Base-by-base conservation (phyloP, 2,888 invertebrate species). In the Drosophila mettleri region DNA sequence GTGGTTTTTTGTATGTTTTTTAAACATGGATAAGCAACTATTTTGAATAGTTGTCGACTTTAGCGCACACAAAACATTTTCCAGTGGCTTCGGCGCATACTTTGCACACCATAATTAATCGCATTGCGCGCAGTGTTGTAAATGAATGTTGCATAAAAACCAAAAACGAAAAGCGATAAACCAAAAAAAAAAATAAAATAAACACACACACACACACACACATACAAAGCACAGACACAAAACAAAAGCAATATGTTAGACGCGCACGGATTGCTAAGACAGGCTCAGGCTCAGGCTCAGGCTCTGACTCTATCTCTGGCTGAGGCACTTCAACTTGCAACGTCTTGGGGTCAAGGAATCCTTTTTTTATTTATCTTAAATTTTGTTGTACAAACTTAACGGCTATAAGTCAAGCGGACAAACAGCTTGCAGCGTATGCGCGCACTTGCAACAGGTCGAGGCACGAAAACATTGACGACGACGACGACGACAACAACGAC, bases 91-190 rank as follows among this genome's bases (percentile, higher is more conserved):
- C 52, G 41, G 55, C 67, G 53, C 57, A 57, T 55, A 46, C 43
- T 65, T 54, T 59, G 59, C 38, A 24, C 43, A 38, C 36, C 18
- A 33, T 51, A 58, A 59, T 58, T 39, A 59, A 43, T 36, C 29
- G 34, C 51, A 51, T 14, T 18, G 51, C 33, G 38, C 52, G 38
- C 46, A 31, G 27, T 36, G 31, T 46, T 48, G 55, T 39, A 55
- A 55, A 74, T 74, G 60, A 54, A 33, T 69, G 52, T 59, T 62
- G 72, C 65, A 62, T 60, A 57, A 53, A 66, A 51, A 34, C n/a
- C 20, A 51, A 60, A 45, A 38, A 36, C 10, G 39, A 59, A 49
- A 49, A 38, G 29, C 10, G 39, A 59, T 45, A 49, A 31, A 36
- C 27, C 14, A 29, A 10, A 46, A 49, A 49, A 48, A 22, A 49